Base-by-base conservation (phyloP, 1,140 invertebrate genomes). In the Halictus rubicundus region DNA sequence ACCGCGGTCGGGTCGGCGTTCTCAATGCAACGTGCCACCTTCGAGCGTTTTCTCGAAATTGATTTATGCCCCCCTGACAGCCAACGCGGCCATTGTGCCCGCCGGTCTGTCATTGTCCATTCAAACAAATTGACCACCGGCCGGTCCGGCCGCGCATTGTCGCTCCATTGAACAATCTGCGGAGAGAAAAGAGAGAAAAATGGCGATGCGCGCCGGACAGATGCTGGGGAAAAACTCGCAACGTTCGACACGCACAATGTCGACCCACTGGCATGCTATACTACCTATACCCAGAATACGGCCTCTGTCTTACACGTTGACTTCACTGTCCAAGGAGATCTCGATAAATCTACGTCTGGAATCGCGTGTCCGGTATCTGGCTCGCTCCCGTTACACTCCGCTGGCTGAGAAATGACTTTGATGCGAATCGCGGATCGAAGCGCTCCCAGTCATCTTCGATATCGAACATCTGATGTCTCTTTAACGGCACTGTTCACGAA, bases 41-140 rank as follows among this genome's bases (percentile, higher is more conserved):
- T 84, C 52, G 78, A 72, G 68, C 88, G 78, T 88, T 81, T 78
- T 76, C 83, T 86, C 81, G 86, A 86, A 82, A 85, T 87, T 88
- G 88, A 89, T 89, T 89, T 89, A 89, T 89, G 88, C 69, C 83
- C 68, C 57, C 49, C 21, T 77, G 84, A 83, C 86, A 86, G 87
- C 84, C 42, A 85, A 84, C 86, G 73, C 68, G 73, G 70, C 75
- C 60, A 88, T 89, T 89, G 88, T 89, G 77, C 68, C 19, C 37
- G 59, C 39, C 68, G 61, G 82, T 70, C 68, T 73, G 85, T 88
- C 86, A 87, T 89, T 89, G 88, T 88, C 87, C 88, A 85, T 89
- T 87, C 88, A 86, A 89, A 89, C 88, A 89, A 89, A 89, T 89
- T 89, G 88, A 89, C 88, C 88, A 78, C 76, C 82, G 80, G 74